Evolutionary conservation across 2,888 invertebrate species (phyloP).

Genomic region (Caradrina kadenii): DNA sequence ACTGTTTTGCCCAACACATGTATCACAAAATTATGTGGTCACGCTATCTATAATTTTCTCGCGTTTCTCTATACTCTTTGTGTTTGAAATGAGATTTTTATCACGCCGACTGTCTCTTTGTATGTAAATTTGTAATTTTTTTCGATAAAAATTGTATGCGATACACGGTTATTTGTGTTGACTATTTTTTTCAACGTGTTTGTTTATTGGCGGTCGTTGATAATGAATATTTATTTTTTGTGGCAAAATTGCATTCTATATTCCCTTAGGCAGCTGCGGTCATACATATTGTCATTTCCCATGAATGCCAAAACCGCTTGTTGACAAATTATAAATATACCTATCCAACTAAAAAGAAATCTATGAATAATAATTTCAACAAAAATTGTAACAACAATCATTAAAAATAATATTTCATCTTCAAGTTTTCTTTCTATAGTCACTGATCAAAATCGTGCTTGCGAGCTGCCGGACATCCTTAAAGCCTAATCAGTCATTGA

Average conservation of each 20-base stretch:
- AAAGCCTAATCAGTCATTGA: not conserved
- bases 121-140: conserved; percentile 49
- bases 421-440: not conserved
- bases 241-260: conserved; percentile 21
- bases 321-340: conserved; percentile 22
- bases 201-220: conserved; percentile 41
- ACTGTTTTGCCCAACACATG: conserved; percentile 56
- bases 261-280: conserved; percentile 43
- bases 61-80: conserved; percentile 43
- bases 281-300: conserved; percentile 38
- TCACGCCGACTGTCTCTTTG: conserved; percentile 42
- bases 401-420: not conserved
- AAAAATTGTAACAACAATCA: no score
- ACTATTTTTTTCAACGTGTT: conserved; percentile 34
- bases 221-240: conserved; percentile 55
- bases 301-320: conserved; percentile 5
- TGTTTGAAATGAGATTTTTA: conserved; percentile 57
- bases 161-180: conserved; percentile 24
- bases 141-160: conserved; percentile 29
- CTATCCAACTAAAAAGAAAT: conserved; percentile 6
- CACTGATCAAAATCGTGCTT: not conserved
- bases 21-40: conserved; percentile 55
- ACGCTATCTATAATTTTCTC: conserved; percentile 53
- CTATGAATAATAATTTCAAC: not conserved
- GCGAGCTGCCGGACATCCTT: not conserved